Percentiles rank a stretch among this genome's conserved stretches.
These are phyloP conservation scores for Sinopyrophorus schimmeli DNA, from an alignment of 2,888 invertebrate genomes.

Conservation along the genomic window DNA sequence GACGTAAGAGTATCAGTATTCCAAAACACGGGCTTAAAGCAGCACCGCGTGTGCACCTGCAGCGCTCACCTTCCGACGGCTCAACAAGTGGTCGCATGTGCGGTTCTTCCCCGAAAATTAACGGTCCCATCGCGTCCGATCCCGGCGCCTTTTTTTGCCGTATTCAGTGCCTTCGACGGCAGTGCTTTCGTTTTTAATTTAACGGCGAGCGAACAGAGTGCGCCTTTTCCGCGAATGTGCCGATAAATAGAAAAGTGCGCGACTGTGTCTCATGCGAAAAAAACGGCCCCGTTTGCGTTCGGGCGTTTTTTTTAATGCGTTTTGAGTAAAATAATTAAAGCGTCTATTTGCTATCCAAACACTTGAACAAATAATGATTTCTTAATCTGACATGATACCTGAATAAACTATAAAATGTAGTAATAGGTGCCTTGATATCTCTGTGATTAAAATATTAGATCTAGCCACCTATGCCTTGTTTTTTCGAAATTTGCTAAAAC, in stretches of 20 bases:
- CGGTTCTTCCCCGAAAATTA: slow-evolving; percentile 32
- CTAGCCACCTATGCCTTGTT: too few species aligned
- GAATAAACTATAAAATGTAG: slow-evolving; percentile 25
- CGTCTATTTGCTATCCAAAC: slow-evolving; percentile 19
- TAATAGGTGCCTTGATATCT: slow-evolving; percentile 19
- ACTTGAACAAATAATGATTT: slow-evolving; percentile 23
- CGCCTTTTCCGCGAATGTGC: too few species aligned
- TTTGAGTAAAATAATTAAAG: too few species aligned
- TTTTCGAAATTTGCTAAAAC: too few species aligned
- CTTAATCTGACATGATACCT: slow-evolving; percentile 20
- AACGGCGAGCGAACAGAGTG: background rate
- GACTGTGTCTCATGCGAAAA: too few species aligned
- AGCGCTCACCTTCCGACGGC: slow-evolving; percentile 38
- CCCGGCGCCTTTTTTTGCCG: slow-evolving; percentile 11
- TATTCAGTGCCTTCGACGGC: slow-evolving; percentile 14
- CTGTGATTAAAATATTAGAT: slow-evolving; percentile 31
- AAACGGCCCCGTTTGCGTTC: too few species aligned
- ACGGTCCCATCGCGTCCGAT: slow-evolving; percentile 29
- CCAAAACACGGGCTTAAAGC: slow-evolving; percentile 42
- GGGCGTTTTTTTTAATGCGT: background rate
- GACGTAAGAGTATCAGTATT: slow-evolving; percentile 46
- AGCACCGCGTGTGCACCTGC: slow-evolving; percentile 36
- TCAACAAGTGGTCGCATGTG: slow-evolving; percentile 40
- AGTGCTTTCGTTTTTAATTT: too few species aligned
- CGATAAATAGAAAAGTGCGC: too few species aligned